Evolutionary conservation across 2,888 invertebrate species (phyloP).

Genomic region (Andrena bucephala): DNA sequence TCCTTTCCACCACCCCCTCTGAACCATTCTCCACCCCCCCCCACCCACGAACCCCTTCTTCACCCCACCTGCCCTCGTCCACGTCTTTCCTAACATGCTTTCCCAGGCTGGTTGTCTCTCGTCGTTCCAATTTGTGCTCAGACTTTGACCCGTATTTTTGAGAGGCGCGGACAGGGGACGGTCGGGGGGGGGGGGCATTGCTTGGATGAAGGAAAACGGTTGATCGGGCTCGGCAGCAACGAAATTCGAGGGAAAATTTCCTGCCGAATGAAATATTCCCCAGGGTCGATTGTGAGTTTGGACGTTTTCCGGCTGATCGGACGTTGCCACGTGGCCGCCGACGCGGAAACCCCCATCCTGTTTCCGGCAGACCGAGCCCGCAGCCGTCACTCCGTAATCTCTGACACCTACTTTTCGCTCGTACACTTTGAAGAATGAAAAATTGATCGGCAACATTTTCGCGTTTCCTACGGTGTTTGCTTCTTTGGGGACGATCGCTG

Average conservation of each 20-base stretch:
- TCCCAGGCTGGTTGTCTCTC: conserved; percentile 18
- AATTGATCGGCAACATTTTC: conserved; percentile 54
- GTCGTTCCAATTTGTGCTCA: conserved; percentile 57
- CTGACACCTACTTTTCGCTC: conserved; percentile 60
- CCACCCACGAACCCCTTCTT: neutral
- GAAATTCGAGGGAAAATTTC: conserved; percentile 75
- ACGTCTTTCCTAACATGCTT: conserved; percentile 21
- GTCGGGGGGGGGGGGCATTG: neutral
- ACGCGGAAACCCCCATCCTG: conserved; percentile 78
- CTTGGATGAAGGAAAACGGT: conserved; percentile 18
- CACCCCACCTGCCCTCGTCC: neutral
- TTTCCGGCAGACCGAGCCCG: conserved; percentile 64
- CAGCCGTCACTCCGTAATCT: conserved; percentile 67
- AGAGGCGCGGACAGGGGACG: neutral
- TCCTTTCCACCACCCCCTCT: neutral
- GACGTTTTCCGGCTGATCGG: conserved; percentile 82
- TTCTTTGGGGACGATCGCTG: neutral
- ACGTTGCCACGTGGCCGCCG: conserved; percentile 76
- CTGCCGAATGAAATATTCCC: conserved; percentile 80
- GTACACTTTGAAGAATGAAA: conserved; percentile 37
- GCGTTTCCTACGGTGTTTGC: neutral
- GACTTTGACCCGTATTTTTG: conserved; percentile 68
- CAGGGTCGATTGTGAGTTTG: conserved; percentile 78
- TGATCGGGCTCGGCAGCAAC: conserved; percentile 15
- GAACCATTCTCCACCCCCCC: neutral